phyloP scores from a whole-genome alignment of 2,113 vertebrate species.

The Camarhynchus parvulus region DNA sequence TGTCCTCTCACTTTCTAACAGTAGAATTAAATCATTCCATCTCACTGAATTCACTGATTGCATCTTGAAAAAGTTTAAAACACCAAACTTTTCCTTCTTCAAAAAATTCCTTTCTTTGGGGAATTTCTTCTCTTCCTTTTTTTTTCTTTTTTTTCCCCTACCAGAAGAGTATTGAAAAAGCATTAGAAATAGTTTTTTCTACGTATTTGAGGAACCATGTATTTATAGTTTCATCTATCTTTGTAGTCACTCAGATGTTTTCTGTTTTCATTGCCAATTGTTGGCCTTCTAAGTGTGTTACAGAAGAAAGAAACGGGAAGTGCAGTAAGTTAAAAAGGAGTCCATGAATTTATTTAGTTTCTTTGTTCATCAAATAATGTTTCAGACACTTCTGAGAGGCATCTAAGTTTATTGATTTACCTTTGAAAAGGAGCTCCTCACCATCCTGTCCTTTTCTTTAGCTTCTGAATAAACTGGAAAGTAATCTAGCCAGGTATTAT shows the following conservation, averaged over 20 bases:
- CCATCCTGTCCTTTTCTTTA: not conserved
- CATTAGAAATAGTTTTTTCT: not conserved
- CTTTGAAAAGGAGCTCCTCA: not conserved
- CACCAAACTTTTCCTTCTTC: not conserved
- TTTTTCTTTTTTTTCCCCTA: not conserved
- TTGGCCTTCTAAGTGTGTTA: not conserved
- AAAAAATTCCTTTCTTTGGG: not conserved
- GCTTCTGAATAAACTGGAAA: not conserved
- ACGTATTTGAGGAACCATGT: not conserved
- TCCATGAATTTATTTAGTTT: not conserved
- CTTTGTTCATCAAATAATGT: not conserved
- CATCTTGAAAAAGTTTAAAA: not conserved
- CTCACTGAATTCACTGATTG: not conserved
- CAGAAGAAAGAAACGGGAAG: not conserved
- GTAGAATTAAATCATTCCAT: not conserved
- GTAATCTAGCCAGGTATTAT: not conserved
- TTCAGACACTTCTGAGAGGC: not conserved
- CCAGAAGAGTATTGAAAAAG: not conserved
- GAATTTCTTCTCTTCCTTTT: not conserved
- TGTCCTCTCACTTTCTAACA: not conserved
- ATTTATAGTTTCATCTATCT: not conserved
- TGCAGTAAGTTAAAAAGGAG: not conserved
- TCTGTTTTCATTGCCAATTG: not conserved
- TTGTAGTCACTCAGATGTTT: not conserved
- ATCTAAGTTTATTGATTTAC: not conserved